A percentile compares a stretch with the other conserved stretches of the same genome.
phyloP scores from a whole-genome alignment of 2,113 vertebrate species.

The Hemicordylus capensis region DNA sequence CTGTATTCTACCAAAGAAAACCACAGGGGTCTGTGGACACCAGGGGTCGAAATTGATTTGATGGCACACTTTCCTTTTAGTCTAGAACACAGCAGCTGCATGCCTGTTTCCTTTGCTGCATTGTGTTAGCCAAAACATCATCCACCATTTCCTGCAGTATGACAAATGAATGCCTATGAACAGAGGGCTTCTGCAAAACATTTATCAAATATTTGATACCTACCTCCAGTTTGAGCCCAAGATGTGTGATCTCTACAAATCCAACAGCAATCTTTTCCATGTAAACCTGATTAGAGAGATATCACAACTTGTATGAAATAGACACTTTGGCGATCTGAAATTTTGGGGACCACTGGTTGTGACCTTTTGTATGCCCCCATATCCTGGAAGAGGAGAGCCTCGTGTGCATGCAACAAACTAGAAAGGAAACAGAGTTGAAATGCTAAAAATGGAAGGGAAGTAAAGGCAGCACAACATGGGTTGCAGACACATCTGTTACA shows the following conservation, averaged over 20 bases:
- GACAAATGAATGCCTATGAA: too few relatives aligned
- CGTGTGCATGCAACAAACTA: not conserved
- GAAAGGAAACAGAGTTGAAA: not conserved
- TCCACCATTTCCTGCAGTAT: not conserved
- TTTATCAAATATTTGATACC: not conserved
- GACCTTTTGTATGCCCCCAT: not conserved
- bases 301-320: not conserved
- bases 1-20: too few relatives aligned
- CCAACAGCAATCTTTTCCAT: not conserved
- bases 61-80: too few relatives aligned
- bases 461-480: not conserved
- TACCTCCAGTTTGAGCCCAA: not conserved
- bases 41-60: too few relatives aligned
- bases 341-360: not conserved
- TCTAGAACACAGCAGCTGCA: too few relatives aligned
- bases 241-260: not conserved
- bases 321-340: not conserved
- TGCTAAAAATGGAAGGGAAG: not conserved
- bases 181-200: not conserved
- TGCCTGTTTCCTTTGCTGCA: too few relatives aligned
- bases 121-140: too few relatives aligned
- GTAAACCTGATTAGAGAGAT: not conserved
- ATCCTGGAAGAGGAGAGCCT: not conserved
- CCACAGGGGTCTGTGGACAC: too few relatives aligned
- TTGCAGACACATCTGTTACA: conserved; percentile 17